Base-by-base conservation (phyloP, 2,888 invertebrate genomes). In the Synanthedon andrenaeformis region DNA sequence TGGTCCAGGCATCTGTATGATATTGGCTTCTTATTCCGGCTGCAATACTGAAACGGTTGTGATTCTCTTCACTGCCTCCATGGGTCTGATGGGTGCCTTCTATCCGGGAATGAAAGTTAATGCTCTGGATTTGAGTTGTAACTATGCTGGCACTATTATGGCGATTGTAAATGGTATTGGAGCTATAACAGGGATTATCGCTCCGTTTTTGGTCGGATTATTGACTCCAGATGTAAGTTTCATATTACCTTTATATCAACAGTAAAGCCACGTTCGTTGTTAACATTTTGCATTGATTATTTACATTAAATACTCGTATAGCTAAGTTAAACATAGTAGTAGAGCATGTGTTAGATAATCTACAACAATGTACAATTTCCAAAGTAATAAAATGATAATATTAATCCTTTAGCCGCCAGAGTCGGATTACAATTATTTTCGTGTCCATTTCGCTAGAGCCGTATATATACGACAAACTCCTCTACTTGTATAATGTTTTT, bases 51-150 rank as follows among this genome's bases (percentile, higher is more conserved):
- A 82, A 1, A 67, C 89, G 0, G 92, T 91, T 1, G 90, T 92
- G 1, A 76, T 87, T 11, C 78, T 92, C 2, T 91, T 92, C 66
- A 91, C 91, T 4, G 82, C 91, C 1, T 90, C 91, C 52, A 92
- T 92, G 92, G 92, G 91, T 10, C 76, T 91, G 5, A 92, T 92
- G 92, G 92, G 92, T 0, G 90, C 91, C 42, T 92, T 90, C 81
- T 92, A 91, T 74, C 91, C 92, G 1, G 92, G 92, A 55, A 91
- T 92, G 90, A 92, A 92, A 75, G 90, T 92, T 35, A 92, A 91
- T 72, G 90, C 91, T 0, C 75, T 92, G 54, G 92, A 92, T 71
- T 80, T 92, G 60, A 91, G 91, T 73, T 89, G 90, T 52, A 92
- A 92, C 72, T 92, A 90, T 67, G 91, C 92, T 0, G 92, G 91